phyloP scores from a whole-genome alignment of 2,113 vertebrate species.

The Platichthys stellatus region DNA sequence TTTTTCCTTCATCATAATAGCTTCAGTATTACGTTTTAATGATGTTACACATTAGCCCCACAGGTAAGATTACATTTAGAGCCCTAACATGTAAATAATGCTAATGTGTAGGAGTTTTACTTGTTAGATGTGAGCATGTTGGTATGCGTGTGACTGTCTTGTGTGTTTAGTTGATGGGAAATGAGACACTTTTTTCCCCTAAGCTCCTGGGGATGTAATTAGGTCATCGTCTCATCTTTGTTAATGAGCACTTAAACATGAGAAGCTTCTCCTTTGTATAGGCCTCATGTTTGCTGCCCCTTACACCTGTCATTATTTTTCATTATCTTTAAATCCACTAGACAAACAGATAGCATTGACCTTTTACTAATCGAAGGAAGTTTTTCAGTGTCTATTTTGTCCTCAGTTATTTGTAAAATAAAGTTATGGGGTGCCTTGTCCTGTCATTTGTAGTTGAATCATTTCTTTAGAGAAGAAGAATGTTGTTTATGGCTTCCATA shows the following conservation, averaged over 20 bases:
- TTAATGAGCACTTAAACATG: conserved; percentile 41
- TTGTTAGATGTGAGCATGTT: not conserved
- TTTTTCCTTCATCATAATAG: conserved; percentile 28
- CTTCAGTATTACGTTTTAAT: conserved; percentile 9
- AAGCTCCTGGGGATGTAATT: conserved; percentile 52
- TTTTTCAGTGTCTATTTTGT: not conserved
- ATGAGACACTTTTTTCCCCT: conserved; percentile 39
- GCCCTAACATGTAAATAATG: not conserved
- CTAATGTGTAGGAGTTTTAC: not conserved
- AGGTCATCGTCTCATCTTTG: conserved; percentile 48
- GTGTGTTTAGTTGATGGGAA: conserved; percentile 34
- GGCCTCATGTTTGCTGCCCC: conserved; percentile 13
- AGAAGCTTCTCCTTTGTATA: conserved; percentile 12
- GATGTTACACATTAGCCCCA: conserved; percentile 1
- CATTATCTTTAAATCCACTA: conserved; percentile 1
- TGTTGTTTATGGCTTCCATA: conserved; percentile 68
- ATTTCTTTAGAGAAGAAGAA: conserved; percentile 46
- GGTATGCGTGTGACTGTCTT: conserved; percentile 11
- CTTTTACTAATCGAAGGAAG: conserved; percentile 24
- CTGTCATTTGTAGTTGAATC: conserved; percentile 42
- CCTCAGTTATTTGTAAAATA: conserved; percentile 30
- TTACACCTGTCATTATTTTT: conserved; percentile 10
- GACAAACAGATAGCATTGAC: conserved; percentile 26
- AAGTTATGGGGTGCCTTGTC: conserved; percentile 22
- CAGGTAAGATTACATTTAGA: conserved; percentile 8